Evolutionary conservation across 2,113 vertebrate species (phyloP).

Genomic region (Cyprinodon tularosa): DNA sequence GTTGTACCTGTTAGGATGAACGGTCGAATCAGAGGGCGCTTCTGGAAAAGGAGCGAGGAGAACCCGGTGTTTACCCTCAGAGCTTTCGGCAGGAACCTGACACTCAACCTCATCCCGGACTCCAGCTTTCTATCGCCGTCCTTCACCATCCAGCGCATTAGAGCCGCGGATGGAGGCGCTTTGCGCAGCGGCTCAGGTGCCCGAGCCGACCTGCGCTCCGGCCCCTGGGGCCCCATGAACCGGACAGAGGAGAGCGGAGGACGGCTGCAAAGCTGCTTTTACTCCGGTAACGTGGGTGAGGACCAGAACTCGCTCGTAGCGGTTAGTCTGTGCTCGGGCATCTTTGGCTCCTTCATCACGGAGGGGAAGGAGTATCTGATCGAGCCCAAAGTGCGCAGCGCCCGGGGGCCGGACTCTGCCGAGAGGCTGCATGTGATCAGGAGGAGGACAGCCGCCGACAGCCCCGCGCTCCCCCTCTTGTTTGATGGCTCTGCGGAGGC

Average conservation of each 20-base stretch:
- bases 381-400: slow-evolving; percentile 71
- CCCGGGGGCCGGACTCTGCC: slow-evolving; percentile 13
- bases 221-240: slow-evolving; percentile 33
- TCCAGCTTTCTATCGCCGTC: slow-evolving; percentile 82
- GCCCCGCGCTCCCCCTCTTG: slow-evolving; percentile 10
- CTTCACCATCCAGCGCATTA: slow-evolving; percentile 79
- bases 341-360: slow-evolving; percentile 84
- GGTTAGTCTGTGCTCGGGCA: slow-evolving; percentile 85
- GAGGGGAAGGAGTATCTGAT: slow-evolving; percentile 82
- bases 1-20: slow-evolving; percentile 72
- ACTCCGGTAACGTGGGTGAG: slow-evolving; percentile 81
- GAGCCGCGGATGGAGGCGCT: slow-evolving; percentile 35
- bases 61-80: slow-evolving; percentile 74
- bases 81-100: slow-evolving; percentile 82
- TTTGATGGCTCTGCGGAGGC: slow-evolving; percentile 37
- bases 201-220: background rate
- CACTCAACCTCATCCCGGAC: slow-evolving; percentile 82
- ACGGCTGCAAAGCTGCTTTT: slow-evolving; percentile 81
- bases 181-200: slow-evolving; percentile 46
- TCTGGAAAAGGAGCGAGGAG: slow-evolving; percentile 76
- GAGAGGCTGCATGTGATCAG: slow-evolving; percentile 72
- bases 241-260: slow-evolving; percentile 54
- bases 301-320: slow-evolving; percentile 81
- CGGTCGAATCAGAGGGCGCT: slow-evolving; percentile 60
- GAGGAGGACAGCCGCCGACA: slow-evolving; percentile 53